Base-by-base conservation (phyloP, 2,888 invertebrate genomes). In the Dusona sp. region DNA sequence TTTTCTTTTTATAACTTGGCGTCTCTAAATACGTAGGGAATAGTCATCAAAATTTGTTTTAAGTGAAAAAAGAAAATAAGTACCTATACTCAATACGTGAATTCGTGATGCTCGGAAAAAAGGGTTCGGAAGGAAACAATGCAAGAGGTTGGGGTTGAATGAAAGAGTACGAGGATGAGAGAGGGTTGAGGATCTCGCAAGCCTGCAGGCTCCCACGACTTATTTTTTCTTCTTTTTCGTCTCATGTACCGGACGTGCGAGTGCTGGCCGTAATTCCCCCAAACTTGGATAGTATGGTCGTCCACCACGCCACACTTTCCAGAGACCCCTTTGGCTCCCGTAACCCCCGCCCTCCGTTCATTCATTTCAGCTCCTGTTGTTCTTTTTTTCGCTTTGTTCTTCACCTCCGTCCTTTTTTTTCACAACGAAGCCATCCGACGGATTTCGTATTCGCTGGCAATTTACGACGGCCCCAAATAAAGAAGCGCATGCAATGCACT, bases 161-260 rank as follows among this genome's bases (percentile, higher is more conserved):
- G 75, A n/a, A 48, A 70, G 77, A 68, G 79, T 38, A 73, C n/a
- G 36, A 70, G 82, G 70, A 77, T 64, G 48, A 61, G n/a, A 42
- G 61, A 65, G 83, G 78, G 64, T 77, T 64, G 72, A 78, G 72
- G 51, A 83, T 78, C 70, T 83, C 77, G 33, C 81, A 75, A 22
- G 75, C 75, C 68, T 57, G 75, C 72, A 83, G 83, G 83, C 77
- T 83, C 83, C 83, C 83, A 83, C 83, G 83, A 83, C 64, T 72
- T 51, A 16, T 64, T 78, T 36, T 72, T 38, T 61, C 22, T 65
- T 72, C 38, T 83, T 67, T 74, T 83, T 72, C 78, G 36, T 72
- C 72, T 83, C 83, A 51, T 83, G 83, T 83, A 83, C 83, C 83
- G 83, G 83, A 83, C 83, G 83, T 78, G 77, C 83, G 77, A 83